Base-by-base conservation (phyloP, 2,113 vertebrate genomes). In the Physeter macrocephalus region DNA sequence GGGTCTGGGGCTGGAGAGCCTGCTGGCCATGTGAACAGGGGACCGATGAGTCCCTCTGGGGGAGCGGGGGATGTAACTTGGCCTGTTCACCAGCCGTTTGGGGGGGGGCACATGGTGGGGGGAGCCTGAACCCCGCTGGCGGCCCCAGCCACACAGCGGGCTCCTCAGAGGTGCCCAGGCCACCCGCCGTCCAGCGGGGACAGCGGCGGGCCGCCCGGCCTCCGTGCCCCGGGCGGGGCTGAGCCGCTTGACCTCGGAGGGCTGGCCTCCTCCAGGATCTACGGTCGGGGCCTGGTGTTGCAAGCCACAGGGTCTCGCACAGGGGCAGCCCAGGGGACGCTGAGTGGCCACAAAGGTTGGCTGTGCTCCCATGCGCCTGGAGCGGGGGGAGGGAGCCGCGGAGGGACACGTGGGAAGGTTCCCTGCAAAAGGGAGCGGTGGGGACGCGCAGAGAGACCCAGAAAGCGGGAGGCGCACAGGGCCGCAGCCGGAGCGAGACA, bases 321-420 rank as follows among this genome's bases (percentile, higher is more conserved):
- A 87, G 75, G 52, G 88, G 72, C 8, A 5, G 91, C 81, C 41
- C 52, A 1, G 61, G 39, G 96, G 94, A 82, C 5, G 3, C 43
- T 2, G 61, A 20, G n/a, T 36, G 54, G 90, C 87, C 96, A 95
- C 96, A 96, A 92, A 95, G 87, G 57, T 69, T 94, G 94, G 96
- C 96, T 92, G 67, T 85, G 85, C 88, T 91, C 94, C 93, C 41
- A 20, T 4, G 67, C 25, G 93, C 72, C 80, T 71, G 5, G 9
- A 6, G 25, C 3, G 9, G 4, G 3, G 1, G 31, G 31, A 46
- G 61, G 49, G 39, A 17, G 52, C 52, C 6, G 83, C 52, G 1
- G 12, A 57, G 27, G 62, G 49, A 15, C 8, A 36, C 69, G 43
- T 36, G n/a, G 78, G 90, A 78, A 72, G 69, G 49, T 29, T 78